Base-by-base conservation (phyloP, 1,140 invertebrate genomes). In the Bombus fervidus region DNA sequence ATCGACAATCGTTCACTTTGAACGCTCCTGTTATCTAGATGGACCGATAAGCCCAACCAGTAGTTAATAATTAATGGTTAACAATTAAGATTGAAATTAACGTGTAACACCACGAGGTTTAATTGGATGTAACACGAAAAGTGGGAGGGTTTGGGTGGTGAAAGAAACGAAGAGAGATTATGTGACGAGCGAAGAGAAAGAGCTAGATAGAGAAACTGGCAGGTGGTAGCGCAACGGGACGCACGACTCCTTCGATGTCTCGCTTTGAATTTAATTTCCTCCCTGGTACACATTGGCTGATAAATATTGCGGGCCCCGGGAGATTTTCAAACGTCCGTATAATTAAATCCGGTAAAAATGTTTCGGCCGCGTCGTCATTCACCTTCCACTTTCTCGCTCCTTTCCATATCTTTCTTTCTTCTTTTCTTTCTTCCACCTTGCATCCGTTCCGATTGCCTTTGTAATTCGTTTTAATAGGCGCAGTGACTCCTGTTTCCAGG, bases 61-160 rank as follows among this genome's bases (percentile, higher is more conserved):
- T 87, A 87, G 84, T 87, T 87, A 87, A 84, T 91, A 92, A 93
- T 93, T 91, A 93, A 92, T 89, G 87, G 88, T 91, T 91, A 92
- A 93, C 92, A 92, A 93, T 93, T 92, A 93, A 93, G 90, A 89
- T 85, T 69, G 91, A 93, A 93, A 94, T 94, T 93, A 92, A 90
- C 90, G 91, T 85, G 88, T 90, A 85, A 91, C 86, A 89, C 91
- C 87, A 87, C 86, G 87, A 90, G 87, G 85, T 91, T 91, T 93
- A 94, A 95, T 94, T 85, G 76, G 83, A 86, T 75, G 77, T 80
- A 57, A 72, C 82, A 37, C 64, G 78, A 47, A 43, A 69, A 34
- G 64, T 62, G 64, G 59, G 28, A 71, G 53, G 57, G 53, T 62
- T 62, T 62, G 25, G 28, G 10, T 28, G 34, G 25, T 28, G 39